Conservation (phyloP, 2,797 vertebrate species). For the Gouania willdenowi region DNA sequence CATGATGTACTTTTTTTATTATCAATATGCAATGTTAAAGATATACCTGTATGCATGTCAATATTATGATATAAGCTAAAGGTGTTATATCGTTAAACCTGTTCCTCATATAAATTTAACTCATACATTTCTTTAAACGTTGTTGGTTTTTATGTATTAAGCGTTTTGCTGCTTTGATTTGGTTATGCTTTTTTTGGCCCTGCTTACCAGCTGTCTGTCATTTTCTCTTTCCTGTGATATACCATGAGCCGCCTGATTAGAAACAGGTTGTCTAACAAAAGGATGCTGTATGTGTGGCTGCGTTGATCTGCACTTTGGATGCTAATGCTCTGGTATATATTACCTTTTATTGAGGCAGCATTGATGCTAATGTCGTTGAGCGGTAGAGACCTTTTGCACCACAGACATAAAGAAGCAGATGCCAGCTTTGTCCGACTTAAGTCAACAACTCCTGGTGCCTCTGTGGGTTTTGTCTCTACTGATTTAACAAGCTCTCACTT, state of each 20-base stretch:
- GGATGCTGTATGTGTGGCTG: conserved; percentile 10
- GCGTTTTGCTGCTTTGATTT: neutral
- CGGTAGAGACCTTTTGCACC: conserved; percentile 39
- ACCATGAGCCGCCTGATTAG: conserved; percentile 9
- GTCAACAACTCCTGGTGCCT: conserved; percentile 38
- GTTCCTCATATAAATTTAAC: too few species aligned
- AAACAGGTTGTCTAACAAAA: conserved; percentile 17
- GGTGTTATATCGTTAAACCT: too few species aligned
- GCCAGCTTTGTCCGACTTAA: conserved; percentile 52
- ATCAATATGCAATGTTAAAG: too few species aligned
- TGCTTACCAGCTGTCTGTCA: conserved; percentile 16
- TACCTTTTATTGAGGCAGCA: conserved; percentile 30
- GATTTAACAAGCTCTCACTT: neutral
- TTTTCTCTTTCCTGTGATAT: conserved; percentile 25
- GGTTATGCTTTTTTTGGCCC: conserved; percentile 11
- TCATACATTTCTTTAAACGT: too few species aligned
- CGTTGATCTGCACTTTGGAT: conserved; percentile 28
- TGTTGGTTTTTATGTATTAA: too few species aligned
- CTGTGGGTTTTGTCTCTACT: conserved; percentile 2
- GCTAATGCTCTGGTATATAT: conserved; percentile 43
- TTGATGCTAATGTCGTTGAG: conserved; percentile 42
- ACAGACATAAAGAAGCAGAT: conserved; percentile 52
- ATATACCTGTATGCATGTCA: too few species aligned
- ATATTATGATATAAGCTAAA: too few species aligned
- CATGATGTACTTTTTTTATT: too few species aligned